Evolutionary conservation across 2,797 vertebrate species (phyloP).

Genomic region (Alauda arvensis): DNA sequence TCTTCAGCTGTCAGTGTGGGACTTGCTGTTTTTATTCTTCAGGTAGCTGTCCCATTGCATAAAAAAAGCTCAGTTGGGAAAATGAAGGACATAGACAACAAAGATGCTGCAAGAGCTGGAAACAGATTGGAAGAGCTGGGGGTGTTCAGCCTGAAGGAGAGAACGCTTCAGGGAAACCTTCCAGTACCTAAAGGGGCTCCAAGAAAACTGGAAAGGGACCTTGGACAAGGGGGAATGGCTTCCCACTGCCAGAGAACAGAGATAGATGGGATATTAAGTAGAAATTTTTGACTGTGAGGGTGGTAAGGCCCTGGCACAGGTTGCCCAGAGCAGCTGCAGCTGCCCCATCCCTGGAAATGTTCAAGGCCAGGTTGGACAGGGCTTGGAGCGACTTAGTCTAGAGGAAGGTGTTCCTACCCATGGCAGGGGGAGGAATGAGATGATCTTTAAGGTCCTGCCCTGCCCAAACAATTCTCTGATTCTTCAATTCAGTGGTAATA

Average conservation of each 20-base stretch:
- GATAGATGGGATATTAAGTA: not conserved
- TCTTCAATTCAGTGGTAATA: not conserved
- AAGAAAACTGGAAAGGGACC: not conserved
- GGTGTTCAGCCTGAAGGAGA: not conserved
- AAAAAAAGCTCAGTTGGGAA: not conserved
- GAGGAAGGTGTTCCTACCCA: not conserved
- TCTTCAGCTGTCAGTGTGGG: not conserved
- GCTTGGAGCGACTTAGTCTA: not conserved
- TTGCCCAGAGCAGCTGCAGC: not conserved
- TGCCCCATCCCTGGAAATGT: not conserved
- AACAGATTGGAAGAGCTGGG: not conserved
- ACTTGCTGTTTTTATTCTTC: not conserved
- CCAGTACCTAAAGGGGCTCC: not conserved
- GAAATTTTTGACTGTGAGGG: not conserved
- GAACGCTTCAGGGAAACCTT: not conserved
- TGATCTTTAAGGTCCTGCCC: not conserved
- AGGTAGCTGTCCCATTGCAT: not conserved
- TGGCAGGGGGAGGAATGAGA: not conserved
- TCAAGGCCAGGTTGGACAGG: not conserved
- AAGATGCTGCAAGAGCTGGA: not conserved
- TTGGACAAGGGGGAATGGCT: not conserved
- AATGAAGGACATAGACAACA: not conserved
- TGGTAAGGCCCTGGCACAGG: not conserved
- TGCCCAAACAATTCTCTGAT: not conserved
- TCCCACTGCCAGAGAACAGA: not conserved